These are phyloP conservation scores for Diplodus puntazzo DNA, from an alignment of 2,797 vertebrate genomes.

Conservation along the genomic window DNA sequence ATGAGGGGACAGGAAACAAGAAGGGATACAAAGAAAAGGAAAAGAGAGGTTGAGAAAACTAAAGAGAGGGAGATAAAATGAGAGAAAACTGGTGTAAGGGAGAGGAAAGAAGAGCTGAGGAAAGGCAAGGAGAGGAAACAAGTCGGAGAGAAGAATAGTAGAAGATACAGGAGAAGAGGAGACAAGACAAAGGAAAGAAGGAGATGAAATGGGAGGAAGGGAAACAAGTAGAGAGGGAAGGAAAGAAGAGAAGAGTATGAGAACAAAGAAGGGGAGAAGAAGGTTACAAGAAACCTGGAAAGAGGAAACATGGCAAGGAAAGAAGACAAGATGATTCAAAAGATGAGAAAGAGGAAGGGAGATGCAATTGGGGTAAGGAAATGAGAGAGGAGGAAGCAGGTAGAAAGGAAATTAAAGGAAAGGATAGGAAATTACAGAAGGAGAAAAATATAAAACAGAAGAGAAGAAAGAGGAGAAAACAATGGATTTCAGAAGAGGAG, in stretches of 20 bases:
- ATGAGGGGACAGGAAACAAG: not conserved
- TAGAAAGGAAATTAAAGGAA: not conserved
- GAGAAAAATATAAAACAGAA: not conserved
- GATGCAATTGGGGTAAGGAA: not conserved
- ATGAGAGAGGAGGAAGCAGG: not conserved
- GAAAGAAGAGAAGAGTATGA: not conserved
- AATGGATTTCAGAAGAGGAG: not conserved
- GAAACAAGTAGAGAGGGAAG: not conserved
- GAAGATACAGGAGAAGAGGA: not conserved
- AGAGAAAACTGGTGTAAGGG: too few relatives aligned
- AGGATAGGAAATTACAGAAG: not conserved
- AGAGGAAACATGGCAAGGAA: not conserved
- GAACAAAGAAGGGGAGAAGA: not conserved
- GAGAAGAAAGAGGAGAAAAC: not conserved
- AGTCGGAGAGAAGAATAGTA: not conserved
- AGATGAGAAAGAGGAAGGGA: not conserved
- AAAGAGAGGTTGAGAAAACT: not conserved
- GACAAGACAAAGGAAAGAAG: not conserved
- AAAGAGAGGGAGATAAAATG: not conserved
- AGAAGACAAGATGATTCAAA: not conserved
- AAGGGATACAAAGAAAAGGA: not conserved
- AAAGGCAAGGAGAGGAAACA: not conserved
- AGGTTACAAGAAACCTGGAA: not conserved
- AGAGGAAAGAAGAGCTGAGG: not conserved
- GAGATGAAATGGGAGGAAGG: too few relatives aligned